phyloP scores from a whole-genome alignment of 2,113 vertebrate species.

The Caretta caretta region DNA sequence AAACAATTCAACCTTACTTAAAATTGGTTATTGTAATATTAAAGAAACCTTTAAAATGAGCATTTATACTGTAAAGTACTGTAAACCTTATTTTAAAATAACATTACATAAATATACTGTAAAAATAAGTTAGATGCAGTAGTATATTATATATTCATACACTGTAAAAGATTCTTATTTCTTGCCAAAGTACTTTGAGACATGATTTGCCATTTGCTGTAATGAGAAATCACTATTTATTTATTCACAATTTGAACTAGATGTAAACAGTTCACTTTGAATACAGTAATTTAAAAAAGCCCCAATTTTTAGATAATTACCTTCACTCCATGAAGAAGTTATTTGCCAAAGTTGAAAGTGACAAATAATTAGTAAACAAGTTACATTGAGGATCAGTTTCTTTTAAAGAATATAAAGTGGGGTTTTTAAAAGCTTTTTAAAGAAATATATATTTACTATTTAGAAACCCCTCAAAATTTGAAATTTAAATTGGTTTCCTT shows the following conservation, averaged over 20 bases:
- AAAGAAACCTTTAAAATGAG: neutral
- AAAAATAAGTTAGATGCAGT: neutral
- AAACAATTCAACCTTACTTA: neutral
- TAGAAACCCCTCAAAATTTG: neutral
- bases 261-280: neutral
- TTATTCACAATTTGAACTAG: conserved; percentile 49
- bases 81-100: conserved; percentile 22
- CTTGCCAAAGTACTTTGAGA: conserved; percentile 1
- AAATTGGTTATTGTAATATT: neutral
- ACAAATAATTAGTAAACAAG: neutral
- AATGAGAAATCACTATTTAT: conserved; percentile 49
- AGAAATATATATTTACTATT: neutral
- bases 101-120: neutral
- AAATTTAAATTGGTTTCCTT: neutral
- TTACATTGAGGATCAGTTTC: neutral
- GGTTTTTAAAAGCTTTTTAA: neutral
- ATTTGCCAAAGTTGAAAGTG: neutral
- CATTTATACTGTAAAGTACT: neutral
- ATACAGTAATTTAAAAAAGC: neutral
- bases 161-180: neutral
- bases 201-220: conserved; percentile 4
- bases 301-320: neutral
- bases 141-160: neutral
- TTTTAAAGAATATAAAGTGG: neutral
- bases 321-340: neutral